phyloP scores from a whole-genome alignment of 2,113 vertebrate genomes.

The Platycercus adscitus region DNA sequence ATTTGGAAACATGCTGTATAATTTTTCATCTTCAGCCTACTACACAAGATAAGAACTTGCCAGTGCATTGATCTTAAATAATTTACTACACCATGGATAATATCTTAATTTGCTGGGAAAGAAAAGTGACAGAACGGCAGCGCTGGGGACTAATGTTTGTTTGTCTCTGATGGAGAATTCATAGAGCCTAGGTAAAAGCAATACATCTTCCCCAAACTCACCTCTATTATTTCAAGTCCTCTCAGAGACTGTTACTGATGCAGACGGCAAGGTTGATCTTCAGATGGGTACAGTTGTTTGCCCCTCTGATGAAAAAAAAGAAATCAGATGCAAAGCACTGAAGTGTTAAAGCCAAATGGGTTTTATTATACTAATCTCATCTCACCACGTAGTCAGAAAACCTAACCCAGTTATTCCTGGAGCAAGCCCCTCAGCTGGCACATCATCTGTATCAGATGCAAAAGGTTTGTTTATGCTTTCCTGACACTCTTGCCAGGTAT shows the following conservation, averaged over 20 bases:
- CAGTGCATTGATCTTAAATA: conserved; percentile 37
- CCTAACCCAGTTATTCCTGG: not conserved
- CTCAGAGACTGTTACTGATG: not conserved
- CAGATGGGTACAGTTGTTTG: not conserved
- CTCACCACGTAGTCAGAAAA: not conserved
- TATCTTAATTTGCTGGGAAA: conserved; percentile 22
- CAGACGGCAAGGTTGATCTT: not conserved
- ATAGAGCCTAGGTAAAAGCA: not conserved
- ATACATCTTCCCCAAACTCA: not conserved
- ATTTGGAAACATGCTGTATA: not conserved
- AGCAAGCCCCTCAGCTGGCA: not conserved
- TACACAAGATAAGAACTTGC: conserved; percentile 30
- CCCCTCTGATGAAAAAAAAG: not conserved
- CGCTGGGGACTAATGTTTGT: not conserved
- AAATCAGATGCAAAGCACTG: not conserved
- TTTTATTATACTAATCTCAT: not conserved
- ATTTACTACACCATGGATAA: not conserved
- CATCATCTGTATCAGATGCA: not conserved
- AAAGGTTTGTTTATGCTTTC: not conserved
- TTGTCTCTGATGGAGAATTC: not conserved
- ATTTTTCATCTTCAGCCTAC: conserved; percentile 46
- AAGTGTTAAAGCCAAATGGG: not conserved
- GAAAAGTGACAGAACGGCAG: conserved; percentile 20
- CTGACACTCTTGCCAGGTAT: not conserved
- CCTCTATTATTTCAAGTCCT: not conserved